Percentiles rank a stretch among this genome's conserved stretches.
These are phyloP conservation scores for Megaptera novaeangliae DNA, from an alignment of 2,113 vertebrate species.

Conservation along the genomic window DNA sequence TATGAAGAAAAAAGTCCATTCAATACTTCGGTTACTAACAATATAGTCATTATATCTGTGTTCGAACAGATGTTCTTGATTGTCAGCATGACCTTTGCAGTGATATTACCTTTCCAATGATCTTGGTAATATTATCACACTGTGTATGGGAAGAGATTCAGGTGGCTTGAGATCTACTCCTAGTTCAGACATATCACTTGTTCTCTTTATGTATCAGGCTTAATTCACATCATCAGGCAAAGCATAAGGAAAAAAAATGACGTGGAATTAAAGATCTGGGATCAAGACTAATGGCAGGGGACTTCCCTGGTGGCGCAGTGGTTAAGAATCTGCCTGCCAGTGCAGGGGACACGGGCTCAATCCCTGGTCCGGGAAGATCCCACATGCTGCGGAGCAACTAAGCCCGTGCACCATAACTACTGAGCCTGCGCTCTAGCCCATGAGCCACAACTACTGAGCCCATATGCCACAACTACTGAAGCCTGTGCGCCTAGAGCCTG, in stretches of 20 bases:
- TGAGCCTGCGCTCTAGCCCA: too few relatives aligned
- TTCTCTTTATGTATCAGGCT: not conserved
- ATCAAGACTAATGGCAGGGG: not conserved
- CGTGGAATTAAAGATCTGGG: not conserved
- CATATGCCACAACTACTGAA: too few relatives aligned
- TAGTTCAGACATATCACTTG: not conserved
- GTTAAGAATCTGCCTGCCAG: too few relatives aligned
- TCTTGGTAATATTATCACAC: not conserved
- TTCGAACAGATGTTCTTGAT: not conserved
- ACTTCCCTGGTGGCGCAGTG: too few relatives aligned
- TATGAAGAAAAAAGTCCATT: not conserved
- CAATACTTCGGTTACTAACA: not conserved
- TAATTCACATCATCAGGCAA: not conserved
- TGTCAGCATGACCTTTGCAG: not conserved
- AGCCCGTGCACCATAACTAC: too few relatives aligned
- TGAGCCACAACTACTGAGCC: too few relatives aligned
- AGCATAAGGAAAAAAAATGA: not conserved
- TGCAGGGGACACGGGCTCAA: too few relatives aligned
- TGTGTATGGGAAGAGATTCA: not conserved
- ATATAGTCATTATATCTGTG: not conserved
- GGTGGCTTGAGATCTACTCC: not conserved
- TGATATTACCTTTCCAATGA: not conserved
- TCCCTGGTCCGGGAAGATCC: too few relatives aligned
- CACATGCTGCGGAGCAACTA: too few relatives aligned
- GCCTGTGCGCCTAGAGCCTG: too few relatives aligned